Percentiles rank a stretch among this genome's conserved stretches.
Evolutionary conservation across 2,113 vertebrate species (phyloP).

Genomic region (Epinephelus lanceolatus): DNA sequence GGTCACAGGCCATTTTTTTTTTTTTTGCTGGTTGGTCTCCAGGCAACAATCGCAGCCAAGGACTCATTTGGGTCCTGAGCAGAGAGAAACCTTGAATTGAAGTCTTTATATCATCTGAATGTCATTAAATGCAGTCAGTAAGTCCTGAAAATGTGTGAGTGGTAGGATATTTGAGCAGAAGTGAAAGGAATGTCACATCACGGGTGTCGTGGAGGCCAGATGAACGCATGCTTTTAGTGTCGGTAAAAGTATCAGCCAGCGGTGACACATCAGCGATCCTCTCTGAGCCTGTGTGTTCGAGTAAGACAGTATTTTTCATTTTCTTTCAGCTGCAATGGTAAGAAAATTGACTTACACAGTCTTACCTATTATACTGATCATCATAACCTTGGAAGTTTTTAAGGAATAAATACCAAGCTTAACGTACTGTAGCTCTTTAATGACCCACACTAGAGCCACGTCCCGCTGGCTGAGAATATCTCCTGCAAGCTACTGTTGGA

Average conservation of each 20-base stretch:
- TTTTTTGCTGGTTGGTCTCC: slow-evolving; percentile 30
- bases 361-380: background rate
- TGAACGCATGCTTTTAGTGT: slow-evolving; percentile 27
- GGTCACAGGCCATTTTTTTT: slow-evolving; percentile 28
- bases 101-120: slow-evolving; percentile 55
- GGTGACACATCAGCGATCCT: slow-evolving; percentile 26
- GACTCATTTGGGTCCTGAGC: slow-evolving; percentile 28
- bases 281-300: slow-evolving; percentile 2
- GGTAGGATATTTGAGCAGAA: slow-evolving; percentile 41
- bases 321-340: background rate
- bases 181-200: slow-evolving; percentile 41
- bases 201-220: slow-evolving; percentile 14
- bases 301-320: background rate
- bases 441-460: background rate
- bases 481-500: too few relatives aligned
- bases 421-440: background rate
- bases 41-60: slow-evolving; percentile 40
- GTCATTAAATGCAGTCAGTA: slow-evolving; percentile 30
- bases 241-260: slow-evolving; percentile 34
- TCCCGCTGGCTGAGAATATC: too few relatives aligned
- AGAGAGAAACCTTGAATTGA: slow-evolving; percentile 42
- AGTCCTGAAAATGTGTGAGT: slow-evolving; percentile 48
- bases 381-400: background rate
- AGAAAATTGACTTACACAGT: background rate
- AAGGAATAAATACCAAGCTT: slow-evolving; percentile 1